Evolutionary conservation across 2,888 invertebrate genomes (phyloP), one percentile per base, ranked within the genome.

Genomic region (Philaethria dido): DNA sequence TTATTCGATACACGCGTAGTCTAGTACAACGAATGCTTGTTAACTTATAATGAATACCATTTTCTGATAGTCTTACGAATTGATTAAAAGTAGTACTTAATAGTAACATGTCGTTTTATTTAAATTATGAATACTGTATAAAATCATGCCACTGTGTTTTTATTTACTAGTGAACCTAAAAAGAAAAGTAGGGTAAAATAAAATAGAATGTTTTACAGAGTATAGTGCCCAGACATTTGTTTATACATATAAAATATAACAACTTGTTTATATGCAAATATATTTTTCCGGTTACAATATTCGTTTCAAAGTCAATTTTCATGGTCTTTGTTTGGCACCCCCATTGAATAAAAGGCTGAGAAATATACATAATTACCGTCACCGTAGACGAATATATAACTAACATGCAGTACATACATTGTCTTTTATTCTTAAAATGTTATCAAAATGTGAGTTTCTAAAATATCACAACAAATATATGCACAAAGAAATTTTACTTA

Each of bases 291-390:
- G 66, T 52, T 72, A 82, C 80, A 84, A 82, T 80, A 74, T 76
- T 66, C 75, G 81, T 83, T 83, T 85, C 77, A 74, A 75, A 85
- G 78, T 69, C 80, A 81, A 87, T 85, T 86, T 84, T 80, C 83
- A 85, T 81, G 86, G 81, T 75, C 77, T 82, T 77, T 82, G 78
- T 83, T 76, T 75, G 72, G 80, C 75, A 68, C 29, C 62, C 68
- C 76, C 75, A 77, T 80, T 80, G 77, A 80, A 83, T 80, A 74
- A 69, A n/a, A 79, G 74, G 77, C 77, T 70, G 73, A 76, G 74
- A 67, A 75, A 75, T 76, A 74, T 74, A 74, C 74, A 50, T 59
- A 67, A 67, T 29, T 50, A 52, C 48, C 59, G 50, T 50, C 48
- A 11, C 52, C 52, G 29, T 52, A 52, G 52, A 29, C 52, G 16